These are phyloP conservation scores for Acanthosepion esculentum DNA, from an alignment of 2,888 invertebrate genomes.

Conservation along the genomic window DNA sequence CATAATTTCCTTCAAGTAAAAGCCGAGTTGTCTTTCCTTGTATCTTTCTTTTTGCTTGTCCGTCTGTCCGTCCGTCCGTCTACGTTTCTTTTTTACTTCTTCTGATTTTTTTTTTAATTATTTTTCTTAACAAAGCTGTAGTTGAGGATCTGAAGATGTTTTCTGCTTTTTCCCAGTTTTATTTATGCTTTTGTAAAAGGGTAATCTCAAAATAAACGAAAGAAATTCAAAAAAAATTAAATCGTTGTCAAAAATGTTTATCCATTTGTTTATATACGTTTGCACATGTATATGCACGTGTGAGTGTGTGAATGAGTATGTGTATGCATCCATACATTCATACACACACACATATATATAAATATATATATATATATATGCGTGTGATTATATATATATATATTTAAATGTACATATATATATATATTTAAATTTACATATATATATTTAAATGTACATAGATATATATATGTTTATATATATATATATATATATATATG, in stretches of 20 bases:
- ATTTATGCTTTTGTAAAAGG: background rate
- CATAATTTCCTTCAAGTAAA: background rate
- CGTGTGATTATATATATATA: background rate
- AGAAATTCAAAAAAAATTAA: background rate
- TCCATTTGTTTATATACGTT: background rate
- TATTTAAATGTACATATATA: background rate
- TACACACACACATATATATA: no score
- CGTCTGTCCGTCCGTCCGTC: background rate
- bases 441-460: no score
- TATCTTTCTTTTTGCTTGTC: background rate
- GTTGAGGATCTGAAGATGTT: background rate
- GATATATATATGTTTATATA: background rate
- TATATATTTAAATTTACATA: no score
- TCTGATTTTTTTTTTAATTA: background rate
- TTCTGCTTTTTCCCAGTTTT: background rate
- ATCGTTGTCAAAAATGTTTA: background rate
- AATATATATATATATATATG: background rate
- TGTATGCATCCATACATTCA: background rate
- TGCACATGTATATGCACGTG: background rate
- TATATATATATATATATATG: background rate
- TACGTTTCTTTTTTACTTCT: background rate
- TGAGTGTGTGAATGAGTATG: background rate
- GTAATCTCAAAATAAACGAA: background rate
- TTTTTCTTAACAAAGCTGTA: background rate
- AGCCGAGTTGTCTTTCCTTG: background rate